These are phyloP conservation scores for Aphidius ervi DNA, from an alignment of 1,140 invertebrate species.

Conservation along the genomic window DNA sequence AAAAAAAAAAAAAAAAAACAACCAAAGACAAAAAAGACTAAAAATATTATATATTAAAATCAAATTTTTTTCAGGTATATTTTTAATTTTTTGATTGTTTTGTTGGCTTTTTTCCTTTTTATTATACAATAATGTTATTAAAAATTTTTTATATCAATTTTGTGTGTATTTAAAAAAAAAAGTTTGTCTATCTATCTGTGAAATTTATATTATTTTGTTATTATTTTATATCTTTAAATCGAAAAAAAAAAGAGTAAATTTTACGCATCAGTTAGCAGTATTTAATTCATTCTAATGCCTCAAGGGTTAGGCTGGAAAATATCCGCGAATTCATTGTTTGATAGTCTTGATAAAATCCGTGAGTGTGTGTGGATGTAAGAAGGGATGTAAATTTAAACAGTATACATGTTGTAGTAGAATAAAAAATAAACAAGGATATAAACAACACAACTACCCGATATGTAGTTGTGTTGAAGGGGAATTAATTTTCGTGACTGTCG, in stretches of 20 bases:
- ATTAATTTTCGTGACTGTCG: slow-evolving; percentile 35
- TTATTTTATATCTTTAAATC: slow-evolving; percentile 2
- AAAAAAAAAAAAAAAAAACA: slow-evolving; percentile 2
- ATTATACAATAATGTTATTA: background rate
- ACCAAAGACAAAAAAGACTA: background rate
- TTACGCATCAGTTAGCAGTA: slow-evolving; percentile 7
- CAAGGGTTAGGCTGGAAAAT: background rate
- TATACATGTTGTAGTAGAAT: no score
- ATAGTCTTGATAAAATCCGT: no score
- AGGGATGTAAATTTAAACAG: background rate
- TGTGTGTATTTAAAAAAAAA: no score
- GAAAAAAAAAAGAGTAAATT: slow-evolving; percentile 8
- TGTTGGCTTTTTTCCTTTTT: background rate
- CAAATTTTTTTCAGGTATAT: background rate
- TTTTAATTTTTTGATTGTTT: slow-evolving; percentile 1
- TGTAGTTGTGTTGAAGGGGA: slow-evolving; percentile 27
- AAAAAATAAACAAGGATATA: no score
- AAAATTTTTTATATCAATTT: no score
- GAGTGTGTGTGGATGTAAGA: background rate
- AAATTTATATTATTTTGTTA: no score
- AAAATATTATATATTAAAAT: background rate
- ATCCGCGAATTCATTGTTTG: slow-evolving; percentile 3
- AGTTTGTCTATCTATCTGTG: no score
- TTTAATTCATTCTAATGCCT: slow-evolving; percentile 18
- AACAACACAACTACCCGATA: no score